Evolutionary conservation across 2,797 vertebrate genomes (phyloP), one percentile per base, ranked within the genome.

Genomic region (Columba guinea): DNA sequence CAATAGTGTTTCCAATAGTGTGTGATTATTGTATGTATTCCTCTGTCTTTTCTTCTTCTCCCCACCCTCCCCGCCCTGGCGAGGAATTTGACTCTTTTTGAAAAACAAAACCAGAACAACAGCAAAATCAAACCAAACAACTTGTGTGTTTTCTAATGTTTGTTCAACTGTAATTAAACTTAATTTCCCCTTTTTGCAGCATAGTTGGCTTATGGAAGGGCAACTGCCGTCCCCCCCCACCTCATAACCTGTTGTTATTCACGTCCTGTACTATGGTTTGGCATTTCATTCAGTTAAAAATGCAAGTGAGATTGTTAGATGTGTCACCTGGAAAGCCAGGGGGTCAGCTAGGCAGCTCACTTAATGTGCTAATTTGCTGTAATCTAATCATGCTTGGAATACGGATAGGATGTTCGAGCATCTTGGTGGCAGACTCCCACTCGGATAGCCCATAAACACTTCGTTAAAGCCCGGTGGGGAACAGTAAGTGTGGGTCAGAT

Each of bases 301-400:
- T 96, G 94, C 94, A 96, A 92, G 90, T 68, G 84, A 75, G 80
- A 75, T 92, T 95, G 83, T 97, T 96, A 94, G 91, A 84, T 46
- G 41, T 86, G 91, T 91, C 96, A 87, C 70, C 94, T 90, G 63
- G 70, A 86, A 90, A 96, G 95, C 92, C 83, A 86, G 58, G 53
- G 59, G 93, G 88, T 94, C 91, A 88, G 51, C 69, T 44, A 53
- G 34, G 71, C 76, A 87, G 53, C 71, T 89, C 65, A 76, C 75
- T 95, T 94, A 92, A 90, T 68, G 85, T 96, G 94, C 82, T 97
- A 96, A 97, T 97, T 97, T 93, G 70, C 96, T 95, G 75, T 96
- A 92, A 95, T 96, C 95, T 95, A 89, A 90, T 87, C 90, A 94
- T 70, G 75, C 82, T 73, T 89, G 73, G 91, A 96, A 94, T 93